These are phyloP conservation scores for Trichopria drosophilae DNA, from an alignment of 2,888 invertebrate genomes.

Conservation along the genomic window DNA sequence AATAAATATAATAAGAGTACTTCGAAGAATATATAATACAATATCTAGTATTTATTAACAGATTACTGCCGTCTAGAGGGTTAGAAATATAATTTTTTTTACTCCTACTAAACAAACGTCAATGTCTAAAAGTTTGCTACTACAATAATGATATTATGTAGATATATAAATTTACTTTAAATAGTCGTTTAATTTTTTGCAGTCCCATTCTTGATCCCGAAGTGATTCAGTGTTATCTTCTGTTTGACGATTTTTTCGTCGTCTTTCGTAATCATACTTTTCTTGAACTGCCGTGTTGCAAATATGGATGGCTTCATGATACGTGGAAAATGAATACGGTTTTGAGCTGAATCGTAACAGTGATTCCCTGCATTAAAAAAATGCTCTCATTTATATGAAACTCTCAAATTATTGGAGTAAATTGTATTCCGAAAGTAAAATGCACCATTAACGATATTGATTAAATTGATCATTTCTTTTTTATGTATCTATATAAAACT, in stretches of 20 bases:
- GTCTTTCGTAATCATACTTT: slow-evolving; percentile 63
- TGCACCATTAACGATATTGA: not conserved
- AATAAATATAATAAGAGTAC: too few relatives aligned
- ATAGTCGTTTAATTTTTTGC: slow-evolving; percentile 53
- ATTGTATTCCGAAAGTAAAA: too few relatives aligned
- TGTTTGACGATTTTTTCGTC: slow-evolving; percentile 36
- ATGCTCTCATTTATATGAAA: slow-evolving; percentile 3
- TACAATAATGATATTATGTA: too few relatives aligned
- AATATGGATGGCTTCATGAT: slow-evolving; percentile 83
- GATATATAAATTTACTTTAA: slow-evolving; percentile 48
- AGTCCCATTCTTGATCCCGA: slow-evolving; percentile 53
- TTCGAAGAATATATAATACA: too few relatives aligned
- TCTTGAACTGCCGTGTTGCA: slow-evolving; percentile 82
- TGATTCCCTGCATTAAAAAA: slow-evolving; percentile 63
- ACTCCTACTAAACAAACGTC: too few relatives aligned
- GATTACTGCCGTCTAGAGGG: too few relatives aligned
- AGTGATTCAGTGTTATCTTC: slow-evolving; percentile 31
- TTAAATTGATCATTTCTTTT: not conserved
- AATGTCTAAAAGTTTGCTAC: too few relatives aligned
- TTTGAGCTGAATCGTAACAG: slow-evolving; percentile 86
- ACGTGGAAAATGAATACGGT: slow-evolving; percentile 75
- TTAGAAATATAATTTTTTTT: too few relatives aligned
- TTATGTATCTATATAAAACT: too few relatives aligned
- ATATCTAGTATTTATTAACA: too few relatives aligned
- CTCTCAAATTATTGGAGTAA: too few relatives aligned